Evolutionary conservation across 1,140 invertebrate genomes (phyloP).

Genomic region (Pachypsylla venusta): DNA sequence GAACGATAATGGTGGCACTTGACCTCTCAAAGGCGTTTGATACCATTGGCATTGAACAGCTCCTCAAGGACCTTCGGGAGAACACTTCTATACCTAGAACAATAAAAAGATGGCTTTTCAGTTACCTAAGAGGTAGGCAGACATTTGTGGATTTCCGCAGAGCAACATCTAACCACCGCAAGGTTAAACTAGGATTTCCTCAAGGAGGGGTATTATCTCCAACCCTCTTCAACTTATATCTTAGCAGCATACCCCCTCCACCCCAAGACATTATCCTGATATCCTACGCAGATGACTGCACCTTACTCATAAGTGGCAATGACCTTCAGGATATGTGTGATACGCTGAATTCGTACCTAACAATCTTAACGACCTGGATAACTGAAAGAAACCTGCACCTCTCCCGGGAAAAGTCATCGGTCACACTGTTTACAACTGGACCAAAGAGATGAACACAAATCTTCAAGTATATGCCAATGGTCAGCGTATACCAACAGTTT

Average conservation of each 20-base stretch:
- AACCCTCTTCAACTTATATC: not conserved
- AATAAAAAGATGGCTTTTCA: not conserved
- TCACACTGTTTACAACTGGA: too few species aligned
- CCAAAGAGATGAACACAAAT: too few species aligned
- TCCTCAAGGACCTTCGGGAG: not conserved
- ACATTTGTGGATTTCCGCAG: not conserved
- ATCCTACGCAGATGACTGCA: not conserved
- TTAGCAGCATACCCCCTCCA: not conserved
- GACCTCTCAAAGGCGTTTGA: not conserved
- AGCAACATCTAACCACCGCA: not conserved
- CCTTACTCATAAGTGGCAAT: not conserved
- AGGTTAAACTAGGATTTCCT: not conserved
- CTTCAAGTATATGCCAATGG: too few species aligned
- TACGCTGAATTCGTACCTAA: not conserved
- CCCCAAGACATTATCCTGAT: not conserved
- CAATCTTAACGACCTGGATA: not conserved
- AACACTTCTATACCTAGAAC: not conserved
- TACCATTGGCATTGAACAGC: not conserved
- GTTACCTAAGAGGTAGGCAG: not conserved
- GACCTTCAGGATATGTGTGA: not conserved
- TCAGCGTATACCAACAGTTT: too few species aligned
- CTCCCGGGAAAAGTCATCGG: not conserved
- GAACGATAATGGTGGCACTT: not conserved
- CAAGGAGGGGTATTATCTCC: not conserved
- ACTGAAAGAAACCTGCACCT: not conserved